Percentiles rank a stretch among this genome's conserved stretches.
Conservation (phyloP, 2,888 invertebrate genomes). For the Drosophila borborema region DNA sequence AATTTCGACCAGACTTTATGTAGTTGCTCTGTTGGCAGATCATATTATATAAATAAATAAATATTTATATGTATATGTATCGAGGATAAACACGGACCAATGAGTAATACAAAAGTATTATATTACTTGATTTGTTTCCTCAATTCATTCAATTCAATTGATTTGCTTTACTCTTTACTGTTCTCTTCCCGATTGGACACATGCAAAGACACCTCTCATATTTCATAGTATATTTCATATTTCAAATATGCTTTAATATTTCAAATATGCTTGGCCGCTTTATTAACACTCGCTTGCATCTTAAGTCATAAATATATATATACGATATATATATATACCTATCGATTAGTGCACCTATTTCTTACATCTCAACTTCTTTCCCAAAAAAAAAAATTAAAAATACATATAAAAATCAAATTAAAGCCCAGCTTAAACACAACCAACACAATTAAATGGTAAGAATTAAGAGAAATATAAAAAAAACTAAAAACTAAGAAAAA, state of each 20-base stretch:
- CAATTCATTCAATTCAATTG: background rate
- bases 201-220: background rate
- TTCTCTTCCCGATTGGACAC: background rate
- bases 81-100: conserved; percentile 59
- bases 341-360: conserved; percentile 34
- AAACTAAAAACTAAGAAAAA: background rate
- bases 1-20: conserved; percentile 38
- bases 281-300: conserved; percentile 43
- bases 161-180: background rate
- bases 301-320: conserved; percentile 27
- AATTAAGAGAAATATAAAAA: conserved; percentile 2
- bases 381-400: conserved; percentile 10
- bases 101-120: conserved; percentile 33
- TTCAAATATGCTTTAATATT: conserved; percentile 36
- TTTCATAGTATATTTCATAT: conserved; percentile 24
- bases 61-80: background rate
- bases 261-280: conserved; percentile 35
- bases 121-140: background rate
- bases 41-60: background rate
- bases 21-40: conserved; percentile 36
- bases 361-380: conserved; percentile 21
- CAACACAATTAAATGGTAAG: conserved; percentile 44
- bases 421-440: conserved; percentile 51
- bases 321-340: conserved; percentile 6
- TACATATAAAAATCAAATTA: conserved; percentile 19